phyloP scores from a whole-genome alignment of 2,113 vertebrate genomes.

The Entelurus aequoreus region DNA sequence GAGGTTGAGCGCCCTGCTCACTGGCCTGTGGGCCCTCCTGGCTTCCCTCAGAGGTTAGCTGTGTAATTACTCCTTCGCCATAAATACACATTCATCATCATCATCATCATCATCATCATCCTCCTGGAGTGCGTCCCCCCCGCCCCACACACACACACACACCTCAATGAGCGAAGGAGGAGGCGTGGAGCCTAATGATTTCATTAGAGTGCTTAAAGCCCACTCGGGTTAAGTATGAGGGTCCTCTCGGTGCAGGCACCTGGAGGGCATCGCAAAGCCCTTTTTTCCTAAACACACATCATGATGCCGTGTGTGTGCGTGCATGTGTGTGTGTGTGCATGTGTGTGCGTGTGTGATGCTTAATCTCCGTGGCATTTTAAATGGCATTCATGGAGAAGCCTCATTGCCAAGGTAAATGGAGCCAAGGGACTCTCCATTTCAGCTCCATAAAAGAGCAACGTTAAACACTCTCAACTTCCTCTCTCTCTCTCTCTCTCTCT shows the following conservation, averaged over 20 bases:
- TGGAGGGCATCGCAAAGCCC: slow-evolving; percentile 81
- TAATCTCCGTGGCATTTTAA: slow-evolving; percentile 97
- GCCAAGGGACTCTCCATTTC: slow-evolving; percentile 96
- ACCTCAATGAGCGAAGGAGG: background rate
- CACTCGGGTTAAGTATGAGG: slow-evolving; percentile 64
- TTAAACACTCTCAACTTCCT: slow-evolving; percentile 90
- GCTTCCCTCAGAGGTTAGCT: slow-evolving; percentile 98
- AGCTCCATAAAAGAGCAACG: slow-evolving; percentile 98
- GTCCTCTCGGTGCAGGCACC: slow-evolving; percentile 87
- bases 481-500: slow-evolving; percentile 36
- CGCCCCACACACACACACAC: slow-evolving; percentile 60
- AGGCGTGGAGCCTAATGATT: slow-evolving; percentile 86
- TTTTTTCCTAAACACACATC: slow-evolving; percentile 70
- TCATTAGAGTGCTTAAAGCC: slow-evolving; percentile 98
- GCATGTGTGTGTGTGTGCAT: slow-evolving; percentile 78
- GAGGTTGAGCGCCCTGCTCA: slow-evolving; percentile 95
- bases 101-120: slow-evolving; percentile 73
- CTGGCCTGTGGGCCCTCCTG: slow-evolving; percentile 90
- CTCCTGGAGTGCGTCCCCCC: slow-evolving; percentile 80
- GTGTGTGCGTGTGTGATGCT: slow-evolving; percentile 77
- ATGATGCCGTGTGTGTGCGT: slow-evolving; percentile 67
- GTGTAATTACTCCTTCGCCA: slow-evolving; percentile 92
- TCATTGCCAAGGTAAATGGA: slow-evolving; percentile 98
- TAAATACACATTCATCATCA: slow-evolving; percentile 99
- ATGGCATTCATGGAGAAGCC: slow-evolving; percentile 88